Conservation (phyloP, 1,140 invertebrate genomes). For the Ridgeia piscesae region DNA sequence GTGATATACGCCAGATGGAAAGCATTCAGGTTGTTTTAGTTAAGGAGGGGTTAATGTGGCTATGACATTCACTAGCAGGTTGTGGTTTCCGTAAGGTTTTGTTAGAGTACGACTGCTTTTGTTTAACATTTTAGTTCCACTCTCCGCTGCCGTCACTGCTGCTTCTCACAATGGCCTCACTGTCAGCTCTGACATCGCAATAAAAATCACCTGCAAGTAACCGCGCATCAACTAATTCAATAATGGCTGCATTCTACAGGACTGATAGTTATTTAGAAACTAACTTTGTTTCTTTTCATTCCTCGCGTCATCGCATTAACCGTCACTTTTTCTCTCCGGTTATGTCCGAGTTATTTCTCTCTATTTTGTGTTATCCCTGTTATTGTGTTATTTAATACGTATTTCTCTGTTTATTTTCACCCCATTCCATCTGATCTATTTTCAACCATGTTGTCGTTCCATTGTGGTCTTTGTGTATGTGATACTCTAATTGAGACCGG, state of each 20-base stretch:
- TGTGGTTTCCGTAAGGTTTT: not conserved
- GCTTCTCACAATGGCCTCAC: not conserved
- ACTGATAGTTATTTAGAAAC: not conserved
- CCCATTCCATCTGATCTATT: not conserved
- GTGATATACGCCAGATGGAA: not conserved
- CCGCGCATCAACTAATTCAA: not conserved
- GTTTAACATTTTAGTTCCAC: not conserved
- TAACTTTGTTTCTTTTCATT: not conserved
- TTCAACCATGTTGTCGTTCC: not conserved
- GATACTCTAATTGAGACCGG: not conserved
- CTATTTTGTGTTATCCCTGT: not conserved
- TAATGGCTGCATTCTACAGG: not conserved
- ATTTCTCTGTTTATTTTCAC: not conserved
- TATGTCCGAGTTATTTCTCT: too few relatives aligned
- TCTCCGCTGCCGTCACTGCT: not conserved
- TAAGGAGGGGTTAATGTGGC: not conserved
- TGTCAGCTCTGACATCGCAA: not conserved
- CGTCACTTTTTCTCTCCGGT: not conserved
- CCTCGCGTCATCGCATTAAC: not conserved
- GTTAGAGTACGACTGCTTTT: not conserved
- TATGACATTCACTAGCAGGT: not conserved
- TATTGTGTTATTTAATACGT: not conserved
- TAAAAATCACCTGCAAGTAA: not conserved
- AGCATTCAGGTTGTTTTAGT: not conserved
- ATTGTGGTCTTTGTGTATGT: not conserved